Percentiles rank a stretch among this genome's conserved stretches.
phyloP scores from a whole-genome alignment of 2,113 vertebrate genomes.

The Lepus europaeus region DNA sequence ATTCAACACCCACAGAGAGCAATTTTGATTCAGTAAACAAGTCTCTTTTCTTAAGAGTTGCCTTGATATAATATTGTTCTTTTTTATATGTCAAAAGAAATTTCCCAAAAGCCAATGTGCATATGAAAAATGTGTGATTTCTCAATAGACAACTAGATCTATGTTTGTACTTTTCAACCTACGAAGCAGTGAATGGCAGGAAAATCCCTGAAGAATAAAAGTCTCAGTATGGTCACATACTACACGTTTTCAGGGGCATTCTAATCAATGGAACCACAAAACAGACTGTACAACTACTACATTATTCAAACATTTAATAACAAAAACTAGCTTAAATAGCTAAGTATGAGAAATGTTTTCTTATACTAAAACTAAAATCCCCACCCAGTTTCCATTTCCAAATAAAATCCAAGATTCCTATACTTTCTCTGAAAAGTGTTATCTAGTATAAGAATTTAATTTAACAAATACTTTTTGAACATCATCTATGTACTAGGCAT shows the following conservation, averaged over 20 bases:
- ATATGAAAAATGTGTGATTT: not conserved
- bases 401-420: not conserved
- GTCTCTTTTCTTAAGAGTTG: conserved; percentile 71
- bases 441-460: not conserved
- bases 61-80: conserved; percentile 37
- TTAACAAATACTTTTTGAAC: not conserved
- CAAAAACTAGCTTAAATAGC: not conserved
- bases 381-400: not conserved
- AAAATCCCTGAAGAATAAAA: conserved; percentile 31
- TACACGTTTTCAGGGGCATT: not conserved
- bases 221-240: not conserved
- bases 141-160: not conserved
- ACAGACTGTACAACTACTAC: not conserved
- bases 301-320: not conserved
- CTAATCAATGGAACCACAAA: not conserved
- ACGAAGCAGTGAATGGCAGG: not conserved
- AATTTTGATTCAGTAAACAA: conserved; percentile 86
- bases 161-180: not conserved
- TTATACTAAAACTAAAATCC: not conserved
- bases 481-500: not conserved
- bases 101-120: conserved; percentile 15
- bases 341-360: not conserved
- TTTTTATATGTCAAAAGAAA: conserved; percentile 13
- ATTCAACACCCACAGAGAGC: conserved; percentile 82
- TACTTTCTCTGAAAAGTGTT: not conserved